phyloP scores from a whole-genome alignment of 2,797 vertebrate genomes.

The Steatocranus sp. region DNA sequence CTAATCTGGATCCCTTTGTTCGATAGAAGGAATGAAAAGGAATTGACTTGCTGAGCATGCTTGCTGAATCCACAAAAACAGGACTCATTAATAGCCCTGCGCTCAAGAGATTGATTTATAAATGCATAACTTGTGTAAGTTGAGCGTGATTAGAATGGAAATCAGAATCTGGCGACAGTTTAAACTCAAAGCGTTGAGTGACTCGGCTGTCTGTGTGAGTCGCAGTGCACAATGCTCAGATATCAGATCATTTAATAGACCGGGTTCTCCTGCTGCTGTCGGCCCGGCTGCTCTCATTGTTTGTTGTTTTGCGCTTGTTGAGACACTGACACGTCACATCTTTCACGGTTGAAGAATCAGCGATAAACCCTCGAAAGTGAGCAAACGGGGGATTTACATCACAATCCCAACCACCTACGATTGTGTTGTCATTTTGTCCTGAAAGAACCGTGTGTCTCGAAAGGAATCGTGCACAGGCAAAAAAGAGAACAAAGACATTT shows the following conservation, averaged over 20 bases:
- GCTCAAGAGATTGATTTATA: neutral
- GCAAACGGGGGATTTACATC: neutral
- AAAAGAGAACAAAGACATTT: neutral
- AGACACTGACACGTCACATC: neutral
- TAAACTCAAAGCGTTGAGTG: neutral
- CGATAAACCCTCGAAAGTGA: slow-evolving; percentile 17
- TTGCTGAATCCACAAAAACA: neutral
- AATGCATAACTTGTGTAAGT: neutral
- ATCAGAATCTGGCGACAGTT: neutral
- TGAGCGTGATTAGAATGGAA: neutral
- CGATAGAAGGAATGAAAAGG: neutral
- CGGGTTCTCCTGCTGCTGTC: neutral
- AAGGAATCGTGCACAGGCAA: neutral
- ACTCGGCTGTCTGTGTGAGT: neutral
- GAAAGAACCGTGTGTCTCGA: neutral
- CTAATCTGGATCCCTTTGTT: neutral
- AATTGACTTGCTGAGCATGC: neutral
- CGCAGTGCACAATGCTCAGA: neutral
- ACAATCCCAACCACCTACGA: neutral
- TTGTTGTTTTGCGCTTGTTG: neutral
- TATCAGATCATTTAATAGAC: neutral
- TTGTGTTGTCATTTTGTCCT: neutral
- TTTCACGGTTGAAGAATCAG: neutral
- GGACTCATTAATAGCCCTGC: neutral
- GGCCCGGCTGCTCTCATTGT: neutral